Base-by-base conservation (phyloP, 1,140 invertebrate genomes). In the Xylocopa sonorina region DNA sequence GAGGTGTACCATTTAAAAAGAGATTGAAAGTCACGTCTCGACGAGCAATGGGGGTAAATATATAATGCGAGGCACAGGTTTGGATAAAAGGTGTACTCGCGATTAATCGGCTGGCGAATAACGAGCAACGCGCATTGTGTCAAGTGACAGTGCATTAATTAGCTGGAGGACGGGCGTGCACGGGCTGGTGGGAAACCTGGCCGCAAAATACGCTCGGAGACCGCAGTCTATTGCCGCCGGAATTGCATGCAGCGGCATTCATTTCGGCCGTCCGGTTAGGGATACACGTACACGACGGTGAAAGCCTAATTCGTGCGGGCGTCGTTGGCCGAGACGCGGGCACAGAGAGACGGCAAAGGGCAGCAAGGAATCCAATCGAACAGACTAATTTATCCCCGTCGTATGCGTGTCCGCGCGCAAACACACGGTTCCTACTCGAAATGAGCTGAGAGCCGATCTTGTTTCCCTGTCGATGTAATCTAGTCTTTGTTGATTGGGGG, bases 301-400 rank as follows among this genome's bases (percentile, higher is more conserved):
- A 27, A n/a, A 60, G 69, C 69, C 51, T 76, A 76, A 76, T 76
- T 76, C 73, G 34, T 9, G 73, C 51, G 34, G 55, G 34, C 34
- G 67, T 69, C 51, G 32, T 67, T 67, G 64, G 27, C n/a, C 53
- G 57, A 53, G 43, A 67, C 51, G 41, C 50, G 63, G 27, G 16
- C 50, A 43, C 18, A 55, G 50, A 55, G 63, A 66, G 21, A 76
- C 50, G 63, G 69, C 69, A 72, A 72, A 72, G 69, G 55, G 55
- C 55, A 72, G 53, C 53, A 72, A 72, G 69, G 29, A 72, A 72
- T 60, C 69, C 69, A 72, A 72, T 72, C 69, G 55, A 14, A 46
- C 34, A 72, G 55, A 46, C 41, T 72, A 72, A 72, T 72, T 72
- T 29, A 32, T 43, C n/a, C n/a, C 27, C 46, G 66, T 32, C 48